Conservation (phyloP, 2,113 vertebrate species). For the Vidua macroura region DNA sequence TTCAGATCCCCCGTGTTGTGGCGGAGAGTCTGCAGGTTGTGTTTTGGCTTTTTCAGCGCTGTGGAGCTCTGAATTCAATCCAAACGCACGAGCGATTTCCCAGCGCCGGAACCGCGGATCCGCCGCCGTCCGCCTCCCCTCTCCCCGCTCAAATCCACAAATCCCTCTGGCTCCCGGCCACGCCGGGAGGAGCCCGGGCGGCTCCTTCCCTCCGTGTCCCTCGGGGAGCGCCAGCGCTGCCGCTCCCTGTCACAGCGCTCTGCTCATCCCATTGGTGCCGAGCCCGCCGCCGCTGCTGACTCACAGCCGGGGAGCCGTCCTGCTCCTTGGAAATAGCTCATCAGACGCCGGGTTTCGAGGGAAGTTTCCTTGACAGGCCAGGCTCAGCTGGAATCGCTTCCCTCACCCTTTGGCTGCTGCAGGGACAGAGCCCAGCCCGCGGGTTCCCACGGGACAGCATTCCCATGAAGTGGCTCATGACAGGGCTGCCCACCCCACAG, state of each 20-base stretch:
- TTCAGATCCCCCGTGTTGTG: background rate
- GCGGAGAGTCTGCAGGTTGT: background rate
- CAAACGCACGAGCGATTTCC: background rate
- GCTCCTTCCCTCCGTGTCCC: background rate
- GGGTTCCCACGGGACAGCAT: rapidly evolving
- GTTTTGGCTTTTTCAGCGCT: background rate
- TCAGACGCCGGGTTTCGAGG: background rate
- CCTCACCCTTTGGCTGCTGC: background rate
- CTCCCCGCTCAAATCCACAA: background rate
- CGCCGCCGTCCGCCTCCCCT: background rate
- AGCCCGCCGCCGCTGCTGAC: background rate
- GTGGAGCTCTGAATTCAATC: background rate
- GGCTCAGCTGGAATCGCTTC: background rate
- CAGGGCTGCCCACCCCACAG: rapidly evolving
- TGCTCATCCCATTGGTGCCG: background rate
- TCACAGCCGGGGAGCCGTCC: background rate
- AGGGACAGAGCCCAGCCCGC: background rate
- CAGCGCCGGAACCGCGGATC: background rate
- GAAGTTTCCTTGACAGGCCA: constrained; percentile 1
- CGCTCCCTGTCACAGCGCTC: background rate
- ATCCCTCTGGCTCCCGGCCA: background rate
- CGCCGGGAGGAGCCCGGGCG: background rate
- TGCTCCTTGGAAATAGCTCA: background rate
- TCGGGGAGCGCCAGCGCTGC: background rate
- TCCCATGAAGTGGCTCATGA: rapidly evolving